Evolutionary conservation across 2,113 vertebrate species (phyloP).

Genomic region (Aspiorhynchus laticeps): DNA sequence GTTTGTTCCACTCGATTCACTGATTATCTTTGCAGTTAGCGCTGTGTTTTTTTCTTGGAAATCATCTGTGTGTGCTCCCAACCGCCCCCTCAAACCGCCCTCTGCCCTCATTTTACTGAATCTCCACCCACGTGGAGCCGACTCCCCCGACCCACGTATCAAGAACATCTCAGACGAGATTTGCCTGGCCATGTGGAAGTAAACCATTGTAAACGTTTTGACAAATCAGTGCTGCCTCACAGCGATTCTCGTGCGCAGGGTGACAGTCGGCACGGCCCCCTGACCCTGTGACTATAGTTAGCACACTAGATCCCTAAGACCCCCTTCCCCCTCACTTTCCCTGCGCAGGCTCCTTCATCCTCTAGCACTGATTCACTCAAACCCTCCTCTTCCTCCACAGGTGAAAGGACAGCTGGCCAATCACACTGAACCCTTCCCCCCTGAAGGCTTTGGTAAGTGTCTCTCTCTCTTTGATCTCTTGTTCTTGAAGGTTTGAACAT

Average conservation of each 20-base stretch:
- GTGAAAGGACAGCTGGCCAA: conserved; percentile 87
- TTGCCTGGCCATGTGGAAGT: conserved; percentile 8
- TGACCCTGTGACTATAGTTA: not conserved
- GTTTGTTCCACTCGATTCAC: not conserved
- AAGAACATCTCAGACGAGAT: not conserved
- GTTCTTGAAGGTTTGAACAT: not conserved
- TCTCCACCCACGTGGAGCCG: not conserved
- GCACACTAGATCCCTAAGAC: not conserved
- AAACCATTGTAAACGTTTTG: not conserved
- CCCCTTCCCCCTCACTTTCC: not conserved
- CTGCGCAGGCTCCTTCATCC: not conserved
- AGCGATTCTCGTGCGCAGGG: not conserved
- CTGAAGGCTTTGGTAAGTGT: conserved; percentile 93
- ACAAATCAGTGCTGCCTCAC: not conserved
- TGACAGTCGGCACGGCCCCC: not conserved
- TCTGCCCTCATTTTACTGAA: conserved; percentile 12
- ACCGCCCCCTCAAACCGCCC: not conserved
- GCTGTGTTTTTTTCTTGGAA: conserved; percentile 19
- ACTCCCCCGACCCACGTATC: not conserved
- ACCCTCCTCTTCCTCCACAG: conserved; percentile 68
- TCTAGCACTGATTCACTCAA: conserved; percentile 19
- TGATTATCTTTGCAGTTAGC: conserved; percentile 6
- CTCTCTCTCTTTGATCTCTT: not conserved
- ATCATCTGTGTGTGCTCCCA: not conserved
- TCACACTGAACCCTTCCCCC: conserved; percentile 91